Conservation (phyloP, 2,888 invertebrate genomes). For the Ectemnius lituratus region DNA sequence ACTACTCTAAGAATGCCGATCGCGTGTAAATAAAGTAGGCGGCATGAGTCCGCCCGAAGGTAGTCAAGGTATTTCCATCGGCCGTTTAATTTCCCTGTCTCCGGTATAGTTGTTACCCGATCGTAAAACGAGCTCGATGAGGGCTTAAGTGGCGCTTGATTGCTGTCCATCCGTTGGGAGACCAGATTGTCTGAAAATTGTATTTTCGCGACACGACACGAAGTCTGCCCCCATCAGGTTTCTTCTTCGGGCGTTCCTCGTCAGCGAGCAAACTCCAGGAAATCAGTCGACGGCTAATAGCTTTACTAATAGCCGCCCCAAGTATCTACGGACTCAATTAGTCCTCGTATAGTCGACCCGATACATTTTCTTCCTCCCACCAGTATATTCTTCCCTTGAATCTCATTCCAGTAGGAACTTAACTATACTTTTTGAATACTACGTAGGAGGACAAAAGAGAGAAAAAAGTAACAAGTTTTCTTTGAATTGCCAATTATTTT, state of each 20-base stretch:
- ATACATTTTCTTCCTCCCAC: constrained; percentile 13
- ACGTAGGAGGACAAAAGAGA: no score
- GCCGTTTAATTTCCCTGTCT: constrained; percentile 47
- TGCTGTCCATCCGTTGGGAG: constrained; percentile 52
- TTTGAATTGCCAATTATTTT: no score
- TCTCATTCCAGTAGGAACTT: no score
- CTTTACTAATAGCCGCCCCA: constrained; percentile 36
- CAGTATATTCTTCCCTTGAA: no score
- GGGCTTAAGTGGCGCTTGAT: constrained; percentile 56
- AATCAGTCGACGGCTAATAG: constrained; percentile 46
- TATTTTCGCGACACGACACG: constrained; percentile 44
- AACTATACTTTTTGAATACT: no score
- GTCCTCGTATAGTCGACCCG: constrained; percentile 18
- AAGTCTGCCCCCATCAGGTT: constrained; percentile 34
- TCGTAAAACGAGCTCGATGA: constrained; percentile 50
- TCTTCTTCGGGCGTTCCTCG: constrained; percentile 36
- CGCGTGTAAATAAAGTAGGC: constrained; percentile 7
- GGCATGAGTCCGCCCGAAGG: neutral
- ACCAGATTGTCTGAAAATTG: constrained; percentile 59
- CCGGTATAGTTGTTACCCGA: constrained; percentile 36
- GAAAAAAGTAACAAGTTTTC: no score
- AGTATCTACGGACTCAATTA: constrained; percentile 41
- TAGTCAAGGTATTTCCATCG: constrained; percentile 36
- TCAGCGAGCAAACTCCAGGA: constrained; percentile 21
- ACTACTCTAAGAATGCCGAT: neutral